Conservation (phyloP, 2,113 vertebrate species). For the Oncorhynchus gorbuscha region DNA sequence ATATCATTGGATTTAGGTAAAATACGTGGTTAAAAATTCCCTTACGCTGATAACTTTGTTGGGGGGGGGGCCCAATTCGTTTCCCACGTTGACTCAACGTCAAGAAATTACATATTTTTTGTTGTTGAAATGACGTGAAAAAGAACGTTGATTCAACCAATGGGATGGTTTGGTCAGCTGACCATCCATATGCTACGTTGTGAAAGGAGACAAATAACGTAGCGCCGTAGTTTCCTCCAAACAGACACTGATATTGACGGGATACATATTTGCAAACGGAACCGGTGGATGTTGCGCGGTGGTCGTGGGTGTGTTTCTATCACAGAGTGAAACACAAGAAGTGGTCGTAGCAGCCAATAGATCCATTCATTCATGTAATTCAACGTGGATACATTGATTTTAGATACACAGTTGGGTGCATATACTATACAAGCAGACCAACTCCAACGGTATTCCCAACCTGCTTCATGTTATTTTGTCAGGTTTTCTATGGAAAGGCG, state of each 20-base stretch:
- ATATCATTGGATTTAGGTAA: too few species aligned
- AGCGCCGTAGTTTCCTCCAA: constrained; percentile 61
- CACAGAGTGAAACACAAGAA: neutral
- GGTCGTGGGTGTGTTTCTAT: too few species aligned
- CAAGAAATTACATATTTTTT: too few species aligned
- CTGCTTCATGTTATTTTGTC: constrained; percentile 37
- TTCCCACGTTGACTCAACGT: too few species aligned
- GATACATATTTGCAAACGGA: constrained; percentile 49
- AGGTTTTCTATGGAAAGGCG: constrained; percentile 52
- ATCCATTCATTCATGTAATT: too few species aligned
- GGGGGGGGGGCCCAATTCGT: too few species aligned
- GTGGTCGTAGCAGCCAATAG: neutral
- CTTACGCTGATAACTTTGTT: too few species aligned
- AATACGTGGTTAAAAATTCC: too few species aligned
- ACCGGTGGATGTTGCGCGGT: constrained; percentile 28
- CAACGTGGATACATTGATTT: neutral
- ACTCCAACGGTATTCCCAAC: constrained; percentile 20
- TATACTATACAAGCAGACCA: neutral
- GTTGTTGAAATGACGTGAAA: too few species aligned
- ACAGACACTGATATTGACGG: constrained; percentile 57
- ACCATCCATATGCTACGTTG: constrained; percentile 49
- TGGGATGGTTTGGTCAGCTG: constrained; percentile 71
- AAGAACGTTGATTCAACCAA: constrained; percentile 47
- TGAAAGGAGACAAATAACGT: constrained; percentile 56
- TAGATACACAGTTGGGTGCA: neutral